Conservation (phyloP, 2,797 vertebrate species). For the Notolepis coatsorum region DNA sequence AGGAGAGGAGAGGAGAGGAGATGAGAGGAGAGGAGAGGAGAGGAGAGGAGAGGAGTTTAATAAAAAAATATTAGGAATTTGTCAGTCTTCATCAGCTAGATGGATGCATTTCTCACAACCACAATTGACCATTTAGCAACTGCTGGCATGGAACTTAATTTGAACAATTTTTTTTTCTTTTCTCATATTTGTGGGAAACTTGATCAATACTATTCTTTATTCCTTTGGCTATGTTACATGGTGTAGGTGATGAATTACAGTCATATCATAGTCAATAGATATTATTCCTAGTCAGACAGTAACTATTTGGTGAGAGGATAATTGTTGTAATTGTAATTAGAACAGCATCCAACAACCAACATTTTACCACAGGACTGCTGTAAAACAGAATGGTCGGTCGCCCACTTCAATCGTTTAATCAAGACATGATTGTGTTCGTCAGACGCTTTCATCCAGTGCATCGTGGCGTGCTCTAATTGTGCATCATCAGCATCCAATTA, state of each 20-base stretch:
- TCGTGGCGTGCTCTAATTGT: constrained; percentile 18
- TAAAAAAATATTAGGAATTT: constrained; percentile 57
- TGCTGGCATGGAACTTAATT: constrained; percentile 8
- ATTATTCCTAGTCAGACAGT: constrained; percentile 3
- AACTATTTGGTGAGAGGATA: background rate
- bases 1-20: constrained; percentile 11
- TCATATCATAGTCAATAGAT: constrained; percentile 1
- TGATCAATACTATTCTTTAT: constrained; percentile 4
- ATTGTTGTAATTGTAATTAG: constrained; percentile 8
- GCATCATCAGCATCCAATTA: constrained; percentile 53
- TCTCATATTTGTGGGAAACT: constrained; percentile 19
- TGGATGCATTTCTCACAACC: constrained; percentile 27
- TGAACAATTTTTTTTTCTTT: background rate
- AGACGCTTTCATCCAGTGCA: constrained; percentile 32
- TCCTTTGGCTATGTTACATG: background rate
- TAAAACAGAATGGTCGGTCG: too few species aligned
- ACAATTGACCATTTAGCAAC: constrained; percentile 27
- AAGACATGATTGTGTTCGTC: constrained; percentile 19
- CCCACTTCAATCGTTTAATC: constrained; percentile 10
- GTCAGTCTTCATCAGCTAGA: constrained; percentile 45
- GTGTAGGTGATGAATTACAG: too few species aligned
- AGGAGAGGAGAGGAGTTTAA: constrained; percentile 26
- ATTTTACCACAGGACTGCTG: constrained; percentile 7
- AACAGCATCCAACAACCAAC: background rate
- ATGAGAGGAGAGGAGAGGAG: background rate